Base-by-base conservation (phyloP, 2,113 vertebrate species). In the Protomyctophum bolini region DNA sequence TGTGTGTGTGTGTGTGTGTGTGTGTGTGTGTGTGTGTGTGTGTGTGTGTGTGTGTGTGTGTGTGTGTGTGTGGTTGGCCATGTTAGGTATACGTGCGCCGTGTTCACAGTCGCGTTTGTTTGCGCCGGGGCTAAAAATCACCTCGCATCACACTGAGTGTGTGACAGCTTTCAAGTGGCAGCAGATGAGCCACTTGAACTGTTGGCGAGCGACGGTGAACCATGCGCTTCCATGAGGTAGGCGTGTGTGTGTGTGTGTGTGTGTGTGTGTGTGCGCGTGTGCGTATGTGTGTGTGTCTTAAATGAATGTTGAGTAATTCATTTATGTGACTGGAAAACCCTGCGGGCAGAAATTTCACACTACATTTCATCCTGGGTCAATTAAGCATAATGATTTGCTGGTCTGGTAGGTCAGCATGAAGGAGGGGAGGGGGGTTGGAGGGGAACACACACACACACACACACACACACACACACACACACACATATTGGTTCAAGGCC, bases 341-440 rank as follows among this genome's bases (percentile, higher is more conserved):
- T 41, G 33, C 75, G 73, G 86, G 81, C 79, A 79, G 82, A 89
- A 66, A 91, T 91, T 92, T 92, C 87, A 92, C 92, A 90, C 91
- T 85, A 90, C 91, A 92, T 92, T 93, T 92, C 82, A 89, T 86
- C 74, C 74, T 60, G 52, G 85, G 87, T 91, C 89, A 92, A 92
- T 92, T 93, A 92, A 87, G 84, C 84, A 82, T 82, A 87, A 92
- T 85, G 86, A 86, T 87, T 78, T 58, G 77, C 77, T 69, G 88
- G 83, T 87, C 77, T 81, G 86, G 75, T 72, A 73, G 88, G 82
- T 90, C 80, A 82, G 80, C 65, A 77, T 77, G 77, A 84, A 70
- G 50, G 52, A 58, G 29, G 15, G 15, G 8, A 45, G n/a, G 48
- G 28, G 52, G 29, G 14, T 4, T 21, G 21, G 21, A 21, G 21